Conservation (phyloP, 2,113 vertebrate genomes). For the Salminus brasiliensis region DNA sequence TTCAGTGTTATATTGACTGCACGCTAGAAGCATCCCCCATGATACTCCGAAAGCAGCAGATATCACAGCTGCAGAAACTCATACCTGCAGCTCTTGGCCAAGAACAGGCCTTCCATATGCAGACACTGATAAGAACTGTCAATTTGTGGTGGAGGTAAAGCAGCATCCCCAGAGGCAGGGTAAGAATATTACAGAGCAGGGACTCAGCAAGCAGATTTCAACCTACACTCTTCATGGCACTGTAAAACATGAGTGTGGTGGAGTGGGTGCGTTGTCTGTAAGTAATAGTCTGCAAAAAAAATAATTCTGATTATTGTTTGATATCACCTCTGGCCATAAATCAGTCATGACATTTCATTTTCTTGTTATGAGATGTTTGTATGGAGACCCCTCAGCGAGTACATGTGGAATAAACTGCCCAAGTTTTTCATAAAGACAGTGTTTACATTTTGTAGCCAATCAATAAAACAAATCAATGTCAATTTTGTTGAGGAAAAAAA, state of each 20-base stretch:
- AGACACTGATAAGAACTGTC: background rate
- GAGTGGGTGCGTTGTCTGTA: constrained; percentile 13
- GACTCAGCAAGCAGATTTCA: background rate
- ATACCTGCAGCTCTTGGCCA: background rate
- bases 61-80: background rate
- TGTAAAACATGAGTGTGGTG: background rate
- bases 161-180: background rate
- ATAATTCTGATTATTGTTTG: constrained; percentile 6
- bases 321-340: constrained; percentile 17
- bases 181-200: constrained; percentile 1
- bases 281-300: constrained; percentile 16
- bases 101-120: background rate
- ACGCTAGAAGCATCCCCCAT: background rate
- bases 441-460: background rate
- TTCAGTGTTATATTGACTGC: background rate
- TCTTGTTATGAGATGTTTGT: constrained; percentile 11
- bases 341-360: constrained; percentile 6
- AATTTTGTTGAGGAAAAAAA: too few relatives aligned
- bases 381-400: background rate
- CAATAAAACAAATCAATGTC: too few relatives aligned
- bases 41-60: background rate
- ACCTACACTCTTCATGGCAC: background rate
- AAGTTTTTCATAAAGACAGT: background rate
- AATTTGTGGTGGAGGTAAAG: background rate
- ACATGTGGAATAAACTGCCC: constrained; percentile 12